These are phyloP conservation scores for Rotaria magnacalcarata DNA, from an alignment of 2,888 invertebrate species.

Conservation along the genomic window DNA sequence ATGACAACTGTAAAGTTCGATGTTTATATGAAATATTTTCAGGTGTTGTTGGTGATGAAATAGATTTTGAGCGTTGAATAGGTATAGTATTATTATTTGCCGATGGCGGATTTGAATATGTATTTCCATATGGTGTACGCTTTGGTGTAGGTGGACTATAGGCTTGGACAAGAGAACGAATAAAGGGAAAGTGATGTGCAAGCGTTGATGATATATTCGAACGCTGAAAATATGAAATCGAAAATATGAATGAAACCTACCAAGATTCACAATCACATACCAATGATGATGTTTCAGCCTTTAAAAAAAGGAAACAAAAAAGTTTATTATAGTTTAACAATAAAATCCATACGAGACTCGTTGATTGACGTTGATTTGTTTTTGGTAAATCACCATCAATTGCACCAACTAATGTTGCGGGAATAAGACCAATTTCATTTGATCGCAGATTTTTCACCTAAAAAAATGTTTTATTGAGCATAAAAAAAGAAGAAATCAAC, in stretches of 20 bases:
- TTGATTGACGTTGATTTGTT: conserved; percentile 7
- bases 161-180: conserved; percentile 1
- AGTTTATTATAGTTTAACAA: background rate
- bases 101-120: background rate
- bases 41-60: conserved; percentile 1
- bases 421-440: conserved; percentile 23
- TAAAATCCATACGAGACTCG: background rate
- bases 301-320: background rate
- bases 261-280: conserved; percentile 37
- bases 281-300: background rate
- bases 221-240: background rate
- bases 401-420: background rate
- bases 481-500: background rate
- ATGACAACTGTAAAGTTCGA: conserved; percentile 1
- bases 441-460: conserved; percentile 16
- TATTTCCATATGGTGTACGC: background rate
- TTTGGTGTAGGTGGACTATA: background rate
- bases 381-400: background rate
- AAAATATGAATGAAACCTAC: background rate
- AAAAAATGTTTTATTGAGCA: background rate
- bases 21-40: background rate
- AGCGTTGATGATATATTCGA: conserved; percentile 14
- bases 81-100: background rate
- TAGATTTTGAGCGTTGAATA: conserved; percentile 19
- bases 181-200: background rate